Evolutionary conservation across 2,888 invertebrate species (phyloP), one percentile per base, ranked within the genome.

Genomic region (Leptinotarsa rubiginosa): DNA sequence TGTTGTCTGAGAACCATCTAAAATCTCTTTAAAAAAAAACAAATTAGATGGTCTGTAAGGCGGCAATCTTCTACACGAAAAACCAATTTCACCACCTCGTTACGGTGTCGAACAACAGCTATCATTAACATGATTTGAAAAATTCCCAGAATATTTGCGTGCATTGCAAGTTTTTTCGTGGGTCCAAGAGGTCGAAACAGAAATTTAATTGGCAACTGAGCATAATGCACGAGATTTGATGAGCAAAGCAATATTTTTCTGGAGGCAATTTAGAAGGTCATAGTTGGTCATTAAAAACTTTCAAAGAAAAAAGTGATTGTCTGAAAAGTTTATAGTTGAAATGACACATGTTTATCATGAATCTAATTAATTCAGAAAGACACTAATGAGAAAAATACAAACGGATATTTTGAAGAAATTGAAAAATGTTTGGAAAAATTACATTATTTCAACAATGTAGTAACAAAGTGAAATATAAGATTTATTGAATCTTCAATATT

Each of bases 61-160:
- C 59, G 47, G 65, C 65, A 49, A 49, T 69, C 65, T 73, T 59
- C 18, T n/a, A 59, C 74, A 74, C 70, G 74, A 74, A 74, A 64
- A 47, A 62, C 52, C 70, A 67, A 67, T 74, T 70, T 74, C 74
- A 67, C 62, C 74, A 70, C 72, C 69, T 65, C 15, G 62, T 73
- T 64, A 69, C 47, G 41, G 41, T 54, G 22, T 64, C 50, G 18
- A 52, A 47, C 52, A 65, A 69, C 62, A 73, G 65, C 67, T 64
- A 68, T 69, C 47, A 73, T 69, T 69, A 73, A 41, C 15, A 47
- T 73, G 18, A 47, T 69, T 68, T 41, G 59, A 56, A 56, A 56
- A 56, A 22, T 56, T 31, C n/a, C 41, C n/a, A 31, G 62, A 62
- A 31, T 62, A 31, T n/a, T 62, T 31, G 62, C 62, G 10, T 62